A percentile compares a stretch with the other conserved stretches of the same genome.
Conservation (phyloP, 2,888 invertebrate genomes). For the Ectemnius cavifrons region DNA sequence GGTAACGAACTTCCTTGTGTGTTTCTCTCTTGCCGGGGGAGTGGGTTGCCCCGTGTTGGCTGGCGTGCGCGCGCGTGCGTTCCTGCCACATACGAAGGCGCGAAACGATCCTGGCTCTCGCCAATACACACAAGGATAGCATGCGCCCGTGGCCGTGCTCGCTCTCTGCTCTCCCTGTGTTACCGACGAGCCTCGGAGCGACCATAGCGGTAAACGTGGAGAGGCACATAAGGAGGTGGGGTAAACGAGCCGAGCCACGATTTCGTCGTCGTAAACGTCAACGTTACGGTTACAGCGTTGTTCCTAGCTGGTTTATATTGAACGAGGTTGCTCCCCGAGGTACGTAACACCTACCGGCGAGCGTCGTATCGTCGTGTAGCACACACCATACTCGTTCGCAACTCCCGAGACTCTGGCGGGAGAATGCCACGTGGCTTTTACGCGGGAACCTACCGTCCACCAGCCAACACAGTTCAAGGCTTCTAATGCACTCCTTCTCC, state of each 20-base stretch:
- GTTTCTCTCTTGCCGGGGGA: slow-evolving; percentile 29
- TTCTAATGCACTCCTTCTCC: slow-evolving; percentile 43
- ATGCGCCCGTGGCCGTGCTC: slow-evolving; percentile 16
- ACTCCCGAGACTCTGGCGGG: slow-evolving; percentile 45
- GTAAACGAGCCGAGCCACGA: slow-evolving; percentile 77
- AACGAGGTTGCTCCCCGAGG: slow-evolving; percentile 78
- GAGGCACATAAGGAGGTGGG: slow-evolving; percentile 61
- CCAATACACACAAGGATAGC: slow-evolving; percentile 54
- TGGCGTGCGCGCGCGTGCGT: too few species aligned
- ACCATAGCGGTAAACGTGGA: slow-evolving; percentile 59
- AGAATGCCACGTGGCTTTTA: slow-evolving; percentile 72
- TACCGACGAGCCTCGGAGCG: slow-evolving; percentile 67
- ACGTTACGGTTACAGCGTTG: slow-evolving; percentile 78
- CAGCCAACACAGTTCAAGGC: slow-evolving; percentile 51
- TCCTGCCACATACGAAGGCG: slow-evolving; percentile 46
- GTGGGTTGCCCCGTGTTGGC: not conserved
- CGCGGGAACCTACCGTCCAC: slow-evolving; percentile 67
- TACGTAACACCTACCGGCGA: slow-evolving; percentile 76
- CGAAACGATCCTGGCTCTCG: slow-evolving; percentile 56
- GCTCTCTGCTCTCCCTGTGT: slow-evolving; percentile 58
- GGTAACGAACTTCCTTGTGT: slow-evolving; percentile 32
- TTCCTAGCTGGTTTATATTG: slow-evolving; percentile 77
- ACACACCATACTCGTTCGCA: slow-evolving; percentile 56
- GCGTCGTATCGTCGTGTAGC: slow-evolving; percentile 61
- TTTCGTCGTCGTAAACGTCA: slow-evolving; percentile 79